phyloP scores from a whole-genome alignment of 2,888 invertebrate species.

The Eilema caniola region DNA sequence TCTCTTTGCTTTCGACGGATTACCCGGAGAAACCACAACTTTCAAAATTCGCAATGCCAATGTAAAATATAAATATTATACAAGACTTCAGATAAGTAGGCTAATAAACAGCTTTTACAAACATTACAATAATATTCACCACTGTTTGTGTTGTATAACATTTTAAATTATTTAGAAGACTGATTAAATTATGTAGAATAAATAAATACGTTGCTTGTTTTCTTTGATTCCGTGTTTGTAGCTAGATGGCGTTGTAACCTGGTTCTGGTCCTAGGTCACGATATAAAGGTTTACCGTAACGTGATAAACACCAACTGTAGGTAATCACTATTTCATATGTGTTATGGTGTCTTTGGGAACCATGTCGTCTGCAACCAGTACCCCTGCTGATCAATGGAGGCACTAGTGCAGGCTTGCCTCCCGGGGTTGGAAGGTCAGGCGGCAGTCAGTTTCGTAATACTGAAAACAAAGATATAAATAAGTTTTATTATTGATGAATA shows the following conservation, averaged over 20 bases:
- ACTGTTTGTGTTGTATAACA: slow-evolving; percentile 1
- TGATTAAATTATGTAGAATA: background rate
- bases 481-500: too few relatives aligned
- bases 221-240: background rate
- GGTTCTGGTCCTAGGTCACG: background rate
- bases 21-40: slow-evolving; percentile 62
- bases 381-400: too few relatives aligned
- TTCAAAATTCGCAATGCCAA: slow-evolving; percentile 67
- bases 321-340: background rate
- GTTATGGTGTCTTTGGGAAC: too few relatives aligned
- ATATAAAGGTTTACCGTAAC: background rate
- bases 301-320: background rate
- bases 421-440: too few relatives aligned
- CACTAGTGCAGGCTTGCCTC: too few relatives aligned
- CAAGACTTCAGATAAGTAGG: slow-evolving; percentile 12
- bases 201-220: background rate
- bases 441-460: too few relatives aligned
- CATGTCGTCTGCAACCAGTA: too few relatives aligned
- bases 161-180: background rate
- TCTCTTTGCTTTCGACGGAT: slow-evolving; percentile 58
- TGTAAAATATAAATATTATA: slow-evolving; percentile 26
- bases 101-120: slow-evolving; percentile 6
- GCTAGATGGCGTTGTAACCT: background rate
- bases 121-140: slow-evolving; percentile 11
- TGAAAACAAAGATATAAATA: too few relatives aligned